These are phyloP conservation scores for Porites australiensis DNA, from an alignment of 64 coral and sea anemone species.

Conservation along the genomic window DNA sequence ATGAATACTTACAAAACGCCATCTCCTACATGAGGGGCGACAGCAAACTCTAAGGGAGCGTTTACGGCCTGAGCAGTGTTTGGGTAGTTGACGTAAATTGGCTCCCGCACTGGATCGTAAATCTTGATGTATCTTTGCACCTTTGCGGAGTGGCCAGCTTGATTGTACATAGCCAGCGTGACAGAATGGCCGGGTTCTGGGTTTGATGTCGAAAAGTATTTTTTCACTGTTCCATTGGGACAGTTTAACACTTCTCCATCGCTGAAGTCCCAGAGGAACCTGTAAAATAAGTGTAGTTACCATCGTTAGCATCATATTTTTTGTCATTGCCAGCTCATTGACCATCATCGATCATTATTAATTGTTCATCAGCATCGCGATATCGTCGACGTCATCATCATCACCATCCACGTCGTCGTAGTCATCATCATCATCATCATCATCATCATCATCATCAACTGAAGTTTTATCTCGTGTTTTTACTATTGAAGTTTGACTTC, in stretches of 20 bases:
- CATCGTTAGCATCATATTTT: neutral
- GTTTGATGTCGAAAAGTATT: neutral
- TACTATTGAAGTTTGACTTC: too few species aligned
- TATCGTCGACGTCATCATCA: neutral
- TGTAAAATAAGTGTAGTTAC: neutral
- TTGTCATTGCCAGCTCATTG: neutral
- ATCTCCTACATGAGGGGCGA: neutral
- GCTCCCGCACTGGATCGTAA: neutral
- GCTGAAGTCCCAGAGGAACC: constrained; percentile 2
- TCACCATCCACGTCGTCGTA: neutral
- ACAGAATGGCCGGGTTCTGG: neutral
- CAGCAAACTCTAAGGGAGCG: neutral
- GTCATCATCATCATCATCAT: neutral
- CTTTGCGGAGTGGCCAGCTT: neutral
- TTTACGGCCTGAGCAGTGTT: neutral
- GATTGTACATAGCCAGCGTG: neutral
- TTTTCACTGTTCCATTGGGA: neutral
- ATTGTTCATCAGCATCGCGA: neutral
- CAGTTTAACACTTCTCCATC: neutral
- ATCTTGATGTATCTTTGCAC: constrained; percentile 27
- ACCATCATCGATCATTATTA: neutral
- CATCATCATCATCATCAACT: neutral
- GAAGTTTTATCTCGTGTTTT: too few species aligned
- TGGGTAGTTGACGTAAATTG: neutral
- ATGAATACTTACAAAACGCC: constrained; percentile 10